Percentiles rank a stretch among this genome's conserved stretches.
These are phyloP conservation scores for Boloria euphrosyne DNA, from an alignment of 2,888 invertebrate genomes.

Conservation along the genomic window DNA sequence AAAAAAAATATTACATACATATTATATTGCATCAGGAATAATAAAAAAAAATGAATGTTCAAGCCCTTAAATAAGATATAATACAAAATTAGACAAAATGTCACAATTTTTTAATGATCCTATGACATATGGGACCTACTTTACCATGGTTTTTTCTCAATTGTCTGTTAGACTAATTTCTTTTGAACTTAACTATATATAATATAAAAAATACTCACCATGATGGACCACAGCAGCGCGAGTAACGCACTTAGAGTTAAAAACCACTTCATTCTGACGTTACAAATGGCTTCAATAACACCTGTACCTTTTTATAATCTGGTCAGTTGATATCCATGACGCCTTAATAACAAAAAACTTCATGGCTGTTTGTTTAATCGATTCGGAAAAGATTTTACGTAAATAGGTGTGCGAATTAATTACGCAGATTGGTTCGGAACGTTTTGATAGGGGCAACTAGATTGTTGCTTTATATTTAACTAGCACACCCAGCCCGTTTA, in stretches of 20 bases:
- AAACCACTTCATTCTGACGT: conserved; percentile 59
- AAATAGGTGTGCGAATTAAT: not conserved
- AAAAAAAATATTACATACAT: too few relatives aligned
- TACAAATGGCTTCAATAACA: conserved; percentile 9
- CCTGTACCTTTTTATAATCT: conserved; percentile 22
- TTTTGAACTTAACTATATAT: too few relatives aligned
- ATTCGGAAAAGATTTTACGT: conserved; percentile 8
- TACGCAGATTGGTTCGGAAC: not conserved
- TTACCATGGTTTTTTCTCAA: too few relatives aligned
- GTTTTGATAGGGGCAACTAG: not conserved
- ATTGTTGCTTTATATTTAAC: too few relatives aligned
- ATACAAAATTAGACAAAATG: too few relatives aligned
- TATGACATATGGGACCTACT: too few relatives aligned
- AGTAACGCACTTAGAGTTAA: conserved; percentile 49
- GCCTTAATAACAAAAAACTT: conserved; percentile 2
- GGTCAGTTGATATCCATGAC: conserved; percentile 13
- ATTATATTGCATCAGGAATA: too few relatives aligned
- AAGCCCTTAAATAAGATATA: too few relatives aligned
- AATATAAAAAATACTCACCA: conserved; percentile 48
- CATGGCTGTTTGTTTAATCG: conserved; percentile 12
- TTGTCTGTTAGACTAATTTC: too few relatives aligned
- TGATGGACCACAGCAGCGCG: conserved; percentile 49
- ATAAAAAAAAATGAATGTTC: too few relatives aligned
- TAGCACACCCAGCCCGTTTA: too few relatives aligned
- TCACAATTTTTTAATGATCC: too few relatives aligned